These are phyloP conservation scores for Aleiodes leptofemur DNA, from an alignment of 2,888 invertebrate species.

Conservation along the genomic window DNA sequence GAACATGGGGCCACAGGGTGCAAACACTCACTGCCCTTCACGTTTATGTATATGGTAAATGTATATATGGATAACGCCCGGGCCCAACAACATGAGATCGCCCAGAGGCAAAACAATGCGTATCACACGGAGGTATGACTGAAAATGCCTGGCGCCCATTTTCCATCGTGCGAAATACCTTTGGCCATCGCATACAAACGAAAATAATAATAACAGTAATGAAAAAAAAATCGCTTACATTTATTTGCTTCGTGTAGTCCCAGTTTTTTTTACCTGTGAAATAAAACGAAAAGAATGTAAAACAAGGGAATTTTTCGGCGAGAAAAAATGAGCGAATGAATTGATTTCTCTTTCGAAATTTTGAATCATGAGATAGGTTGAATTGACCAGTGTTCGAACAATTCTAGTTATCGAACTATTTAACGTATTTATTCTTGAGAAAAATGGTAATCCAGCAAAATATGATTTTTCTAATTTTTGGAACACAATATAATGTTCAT, in stretches of 20 bases:
- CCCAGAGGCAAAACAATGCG: slow-evolving; percentile 62
- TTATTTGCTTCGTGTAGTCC: neutral
- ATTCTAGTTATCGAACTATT: no score
- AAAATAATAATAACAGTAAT: no score
- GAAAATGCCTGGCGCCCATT: slow-evolving; percentile 61
- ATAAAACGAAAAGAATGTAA: slow-evolving; percentile 31
- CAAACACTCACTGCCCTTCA: slow-evolving; percentile 37
- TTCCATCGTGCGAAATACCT: slow-evolving; percentile 51
- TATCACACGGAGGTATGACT: slow-evolving; percentile 66
- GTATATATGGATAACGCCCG: slow-evolving; percentile 49
- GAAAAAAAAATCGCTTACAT: slow-evolving; percentile 44
- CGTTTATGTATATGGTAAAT: slow-evolving; percentile 36
- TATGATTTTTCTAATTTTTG: no score
- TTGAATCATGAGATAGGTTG: no score
- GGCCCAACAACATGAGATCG: slow-evolving; percentile 60
- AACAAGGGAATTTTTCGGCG: slow-evolving; percentile 13
- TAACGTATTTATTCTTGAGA: no score
- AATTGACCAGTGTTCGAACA: no score
- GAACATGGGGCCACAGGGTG: slow-evolving; percentile 27
- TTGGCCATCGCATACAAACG: slow-evolving; percentile 38
- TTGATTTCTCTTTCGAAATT: no score
- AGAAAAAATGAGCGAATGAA: neutral
- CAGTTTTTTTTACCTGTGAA: neutral
- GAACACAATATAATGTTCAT: no score
- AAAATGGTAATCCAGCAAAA: no score